These are phyloP conservation scores for Acleris holmiana DNA, from an alignment of 2,888 invertebrate species.

Conservation along the genomic window DNA sequence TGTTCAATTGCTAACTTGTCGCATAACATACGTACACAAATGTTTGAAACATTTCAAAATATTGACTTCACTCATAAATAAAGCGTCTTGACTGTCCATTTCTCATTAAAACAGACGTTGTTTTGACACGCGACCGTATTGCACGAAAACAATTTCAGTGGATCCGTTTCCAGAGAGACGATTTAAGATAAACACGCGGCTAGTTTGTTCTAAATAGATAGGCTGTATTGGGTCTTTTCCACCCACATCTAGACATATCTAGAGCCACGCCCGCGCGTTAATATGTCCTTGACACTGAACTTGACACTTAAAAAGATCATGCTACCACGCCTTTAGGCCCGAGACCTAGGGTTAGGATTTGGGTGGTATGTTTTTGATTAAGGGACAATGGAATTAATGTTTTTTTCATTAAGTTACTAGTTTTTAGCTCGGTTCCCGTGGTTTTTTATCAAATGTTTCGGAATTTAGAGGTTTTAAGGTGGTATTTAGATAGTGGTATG, in stretches of 20 bases:
- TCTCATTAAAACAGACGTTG: conserved; percentile 48
- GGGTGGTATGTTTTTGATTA: too few relatives aligned
- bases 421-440: too few relatives aligned
- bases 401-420: too few relatives aligned
- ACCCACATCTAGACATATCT: conserved; percentile 15
- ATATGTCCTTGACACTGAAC: conserved; percentile 3
- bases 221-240: conserved; percentile 1
- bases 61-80: conserved; percentile 39
- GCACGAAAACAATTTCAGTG: conserved; percentile 1
- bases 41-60: neutral
- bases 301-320: conserved; percentile 3
- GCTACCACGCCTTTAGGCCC: conserved; percentile 1
- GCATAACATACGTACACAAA: neutral
- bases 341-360: too few relatives aligned
- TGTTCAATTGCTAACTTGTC: neutral
- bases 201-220: neutral
- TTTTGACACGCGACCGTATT: conserved; percentile 48
- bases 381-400: too few relatives aligned
- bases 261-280: conserved; percentile 11
- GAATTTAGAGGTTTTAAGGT: too few relatives aligned
- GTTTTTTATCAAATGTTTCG: too few relatives aligned
- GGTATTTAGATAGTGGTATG: too few relatives aligned
- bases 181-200: neutral
- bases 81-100: conserved; percentile 37
- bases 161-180: conserved; percentile 1